Conservation (phyloP, 1,140 invertebrate genomes). For the Dufourea novaeangliae region DNA sequence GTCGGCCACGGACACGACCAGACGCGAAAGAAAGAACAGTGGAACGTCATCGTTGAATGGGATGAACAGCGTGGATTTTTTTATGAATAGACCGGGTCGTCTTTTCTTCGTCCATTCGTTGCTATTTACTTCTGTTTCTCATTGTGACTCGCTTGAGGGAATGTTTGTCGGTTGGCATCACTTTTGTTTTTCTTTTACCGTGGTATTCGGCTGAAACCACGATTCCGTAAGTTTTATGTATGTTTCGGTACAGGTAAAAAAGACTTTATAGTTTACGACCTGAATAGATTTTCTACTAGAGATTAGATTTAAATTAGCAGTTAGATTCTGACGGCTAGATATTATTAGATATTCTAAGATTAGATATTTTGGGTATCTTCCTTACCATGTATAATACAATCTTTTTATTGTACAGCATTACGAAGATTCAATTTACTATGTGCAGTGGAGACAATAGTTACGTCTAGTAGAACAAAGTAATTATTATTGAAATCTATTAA, state of each 20-base stretch:
- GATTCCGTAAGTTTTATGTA: neutral
- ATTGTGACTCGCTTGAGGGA: constrained; percentile 6
- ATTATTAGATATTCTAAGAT: too few relatives aligned
- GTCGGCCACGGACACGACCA: neutral
- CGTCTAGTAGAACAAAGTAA: too few relatives aligned
- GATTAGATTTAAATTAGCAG: too few relatives aligned
- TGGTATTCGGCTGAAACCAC: neutral
- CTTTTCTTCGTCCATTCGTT: constrained; percentile 30
- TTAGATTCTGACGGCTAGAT: too few relatives aligned
- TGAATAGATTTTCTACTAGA: too few relatives aligned
- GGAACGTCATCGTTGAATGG: neutral
- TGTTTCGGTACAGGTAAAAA: neutral
- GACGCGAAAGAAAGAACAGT: constrained; percentile 23
- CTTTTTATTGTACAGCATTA: too few relatives aligned
- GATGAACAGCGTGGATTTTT: constrained; percentile 20
- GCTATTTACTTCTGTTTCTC: constrained; percentile 15
- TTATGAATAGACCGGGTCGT: constrained; percentile 19
- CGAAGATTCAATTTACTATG: too few relatives aligned
- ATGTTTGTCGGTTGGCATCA: neutral
- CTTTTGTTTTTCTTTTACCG: neutral
- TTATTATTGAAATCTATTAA: too few relatives aligned
- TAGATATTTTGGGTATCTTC: too few relatives aligned
- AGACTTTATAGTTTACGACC: too few relatives aligned
- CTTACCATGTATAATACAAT: too few relatives aligned
- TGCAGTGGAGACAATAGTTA: too few relatives aligned